Percentiles rank a stretch among this genome's conserved stretches.
Evolutionary conservation across 1,140 invertebrate genomes (phyloP).

Genomic region (Venustaconcha ellipsiformis): DNA sequence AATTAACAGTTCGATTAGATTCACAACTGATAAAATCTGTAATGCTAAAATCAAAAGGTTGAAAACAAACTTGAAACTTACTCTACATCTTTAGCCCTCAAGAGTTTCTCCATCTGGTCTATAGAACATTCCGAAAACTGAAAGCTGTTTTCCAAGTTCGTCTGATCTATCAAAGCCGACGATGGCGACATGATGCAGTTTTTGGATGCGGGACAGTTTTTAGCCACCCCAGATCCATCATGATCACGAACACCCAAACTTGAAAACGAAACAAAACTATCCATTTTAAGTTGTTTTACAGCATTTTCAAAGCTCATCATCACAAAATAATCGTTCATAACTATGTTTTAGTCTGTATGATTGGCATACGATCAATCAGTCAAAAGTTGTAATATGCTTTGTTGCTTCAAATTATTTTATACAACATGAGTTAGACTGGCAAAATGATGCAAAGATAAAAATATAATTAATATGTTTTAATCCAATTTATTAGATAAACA

Average conservation of each 20-base stretch:
- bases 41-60: not conserved
- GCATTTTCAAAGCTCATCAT: too few relatives aligned
- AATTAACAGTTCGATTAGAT: not conserved
- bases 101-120: conserved; percentile 12
- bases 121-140: conserved; percentile 24
- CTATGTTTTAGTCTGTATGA: too few relatives aligned
- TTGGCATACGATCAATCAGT: too few relatives aligned
- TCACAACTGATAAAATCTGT: not conserved
- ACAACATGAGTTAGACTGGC: too few relatives aligned
- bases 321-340: too few relatives aligned
- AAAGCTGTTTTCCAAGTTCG: conserved; percentile 26
- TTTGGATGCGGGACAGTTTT: conserved; percentile 8
- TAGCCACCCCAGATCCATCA: conserved; percentile 20
- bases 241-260: conserved; percentile 27
- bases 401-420: too few relatives aligned
- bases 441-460: too few relatives aligned
- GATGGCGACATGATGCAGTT: conserved; percentile 31
- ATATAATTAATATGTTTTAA: too few relatives aligned
- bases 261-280: not conserved
- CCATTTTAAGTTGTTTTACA: too few relatives aligned
- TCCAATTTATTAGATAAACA: too few relatives aligned
- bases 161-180: conserved; percentile 22
- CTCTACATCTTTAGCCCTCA: conserved; percentile 6
- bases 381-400: too few relatives aligned
- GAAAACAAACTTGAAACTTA: conserved; percentile 1